A percentile compares a stretch with the other conserved stretches of the same genome.
phyloP scores from a whole-genome alignment of 2,888 invertebrate genomes.

The Scaeva pyrastri region DNA sequence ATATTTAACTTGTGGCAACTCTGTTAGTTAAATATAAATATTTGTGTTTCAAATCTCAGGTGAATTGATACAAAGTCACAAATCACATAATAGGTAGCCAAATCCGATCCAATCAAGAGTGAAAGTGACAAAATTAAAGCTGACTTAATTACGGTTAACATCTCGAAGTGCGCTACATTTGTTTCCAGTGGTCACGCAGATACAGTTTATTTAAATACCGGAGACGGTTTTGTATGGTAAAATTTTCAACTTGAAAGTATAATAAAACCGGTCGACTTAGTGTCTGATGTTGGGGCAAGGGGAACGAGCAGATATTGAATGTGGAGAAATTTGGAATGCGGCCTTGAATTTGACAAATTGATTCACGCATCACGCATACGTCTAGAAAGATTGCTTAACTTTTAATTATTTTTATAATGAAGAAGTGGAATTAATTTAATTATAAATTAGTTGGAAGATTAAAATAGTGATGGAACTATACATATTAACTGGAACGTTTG shows the following conservation, averaged over 20 bases:
- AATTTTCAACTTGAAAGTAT: constrained; percentile 33
- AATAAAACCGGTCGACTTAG: constrained; percentile 15
- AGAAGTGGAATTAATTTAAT: too few species aligned
- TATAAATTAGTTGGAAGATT: too few species aligned
- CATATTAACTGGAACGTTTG: too few species aligned
- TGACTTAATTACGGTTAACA: constrained; percentile 22
- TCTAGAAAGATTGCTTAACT: constrained; percentile 20
- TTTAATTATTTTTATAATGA: not conserved
- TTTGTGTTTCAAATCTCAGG: too few species aligned
- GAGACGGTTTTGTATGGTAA: not conserved
- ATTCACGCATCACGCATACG: constrained; percentile 4
- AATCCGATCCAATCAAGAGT: constrained; percentile 51
- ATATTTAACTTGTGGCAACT: constrained; percentile 35
- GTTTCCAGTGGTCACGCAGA: constrained; percentile 1
- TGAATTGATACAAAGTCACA: not conserved
- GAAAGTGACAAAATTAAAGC: constrained; percentile 59
- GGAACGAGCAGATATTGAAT: constrained; percentile 2
- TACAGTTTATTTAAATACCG: too few species aligned
- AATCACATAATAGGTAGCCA: constrained; percentile 43
- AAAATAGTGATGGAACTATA: too few species aligned
- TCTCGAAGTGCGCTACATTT: constrained; percentile 32
- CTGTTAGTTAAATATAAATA: not conserved
- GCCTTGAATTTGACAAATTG: constrained; percentile 59
- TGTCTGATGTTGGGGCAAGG: not conserved
- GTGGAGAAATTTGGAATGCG: constrained; percentile 62